Evolutionary conservation across 2,113 vertebrate genomes (phyloP), one percentile per base, ranked within the genome.

Genomic region (Leptodactylus fuscus): DNA sequence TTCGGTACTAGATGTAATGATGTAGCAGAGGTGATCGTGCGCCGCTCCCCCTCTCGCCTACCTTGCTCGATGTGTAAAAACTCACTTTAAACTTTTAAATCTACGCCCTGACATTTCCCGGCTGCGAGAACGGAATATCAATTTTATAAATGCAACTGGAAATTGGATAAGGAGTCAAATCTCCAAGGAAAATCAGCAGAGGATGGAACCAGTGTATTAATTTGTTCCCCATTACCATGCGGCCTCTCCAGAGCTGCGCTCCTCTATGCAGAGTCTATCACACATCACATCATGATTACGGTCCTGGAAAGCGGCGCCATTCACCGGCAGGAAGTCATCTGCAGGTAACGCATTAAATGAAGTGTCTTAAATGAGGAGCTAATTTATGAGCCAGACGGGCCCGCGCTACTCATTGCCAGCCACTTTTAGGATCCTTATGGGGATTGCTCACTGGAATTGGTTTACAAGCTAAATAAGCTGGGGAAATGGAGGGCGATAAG

Each of bases 191-290:
- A 89, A 67, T 83, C 86, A 88, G 73, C 46, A 79, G 76, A 87
- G n/a, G 83, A 89, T 86, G 60, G 88, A 89, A 85, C 62, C 55
- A 85, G 74, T 60, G 81, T 89, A 81, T 87, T 91, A 75, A 92
- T 88, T 88, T 88, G 87, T 85, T 91, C 89, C 58, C 85, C 79
- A 88, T 89, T 89, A 90, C n/a, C n/a, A n/a, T n/a, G n/a, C 67
- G 41, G 76, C 88, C 44, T 86, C 85, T 81, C 75, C 79, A 82
- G 87, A 15, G 76, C 24, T 76, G 13, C 73, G 87, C 67, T 1
- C 65, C 55, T 46, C 65, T 89, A 67, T 87, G 38, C 53, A 88
- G 87, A 89, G 76, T 85, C 67, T 82, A 85, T 65, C 85, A 82
- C 87, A 88, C 87, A 81, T 81, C 82, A 86, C 80, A 87, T 87